phyloP scores from a whole-genome alignment of 2,113 vertebrate genomes.

The Megaleporinus macrocephalus region DNA sequence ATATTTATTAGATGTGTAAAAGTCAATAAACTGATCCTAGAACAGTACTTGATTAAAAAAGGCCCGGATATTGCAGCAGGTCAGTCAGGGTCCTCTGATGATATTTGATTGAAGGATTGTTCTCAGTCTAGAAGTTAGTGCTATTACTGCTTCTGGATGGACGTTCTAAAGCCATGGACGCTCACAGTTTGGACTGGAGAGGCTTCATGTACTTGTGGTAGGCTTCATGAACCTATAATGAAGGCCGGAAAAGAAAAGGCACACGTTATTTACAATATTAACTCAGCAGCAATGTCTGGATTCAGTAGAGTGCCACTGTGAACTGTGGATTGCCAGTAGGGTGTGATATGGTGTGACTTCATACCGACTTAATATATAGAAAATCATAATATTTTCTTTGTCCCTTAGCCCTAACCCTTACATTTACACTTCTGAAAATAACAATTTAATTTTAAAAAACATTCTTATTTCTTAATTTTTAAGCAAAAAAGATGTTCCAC shows the following conservation, averaged over 20 bases:
- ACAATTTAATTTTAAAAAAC: too few species aligned
- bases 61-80: neutral
- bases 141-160: neutral
- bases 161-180: neutral
- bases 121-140: neutral
- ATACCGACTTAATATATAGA: too few species aligned
- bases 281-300: too few species aligned
- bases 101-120: neutral
- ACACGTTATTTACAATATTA: neutral
- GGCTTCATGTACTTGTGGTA: conserved; percentile 93
- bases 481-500: too few species aligned
- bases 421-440: too few species aligned
- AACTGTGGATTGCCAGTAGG: too few species aligned
- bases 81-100: neutral
- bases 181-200: conserved; percentile 91
- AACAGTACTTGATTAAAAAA: neutral
- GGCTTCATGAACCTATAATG: conserved; percentile 89
- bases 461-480: too few species aligned
- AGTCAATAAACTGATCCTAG: neutral
- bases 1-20: neutral
- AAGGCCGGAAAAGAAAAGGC: neutral
- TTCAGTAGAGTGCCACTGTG: too few species aligned
- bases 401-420: too few species aligned
- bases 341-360: too few species aligned
- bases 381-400: too few species aligned